Evolutionary conservation across 1,140 invertebrate species (phyloP), one percentile per base, ranked within the genome.

Genomic region (Stegodyphus mimosarum): DNA sequence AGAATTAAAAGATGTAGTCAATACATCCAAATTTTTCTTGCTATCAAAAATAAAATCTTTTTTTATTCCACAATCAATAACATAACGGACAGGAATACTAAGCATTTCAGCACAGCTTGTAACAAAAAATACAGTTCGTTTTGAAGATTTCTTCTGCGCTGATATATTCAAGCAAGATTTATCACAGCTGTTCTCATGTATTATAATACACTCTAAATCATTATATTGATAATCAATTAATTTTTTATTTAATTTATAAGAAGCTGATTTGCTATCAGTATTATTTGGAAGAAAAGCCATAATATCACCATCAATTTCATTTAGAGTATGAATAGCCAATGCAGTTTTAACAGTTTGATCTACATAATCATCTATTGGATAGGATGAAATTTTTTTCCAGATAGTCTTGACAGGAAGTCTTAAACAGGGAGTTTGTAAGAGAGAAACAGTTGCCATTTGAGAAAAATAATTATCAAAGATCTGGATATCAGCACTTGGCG

Each of bases 91-190:
- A 63, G 83, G 51, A 18, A 71, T 66, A 60, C 72, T 18, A 51
- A 78, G 15, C 75, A 78, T 77, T 78, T 78, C 83, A 15, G 53
- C 83, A 77, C 74, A 78, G n/a, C 74, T 60, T 49, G 83, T 77
- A 15, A 53, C 69, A 13, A 86, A 73, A 72, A 78, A 86, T n/a
- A 86, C 11, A 49, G n/a, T 72, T 78, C 75, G 55, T 15, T 77
- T 64, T n/a, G 74, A 71, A 17, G 71, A 63, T 6, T 72, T 9
- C 48, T 72, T 72, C 11, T 48, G 51, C 69, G 33, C 33, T 33
- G 33, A 33, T 3, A 33, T 33, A 33, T 33, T 33, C 33, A 33
- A 33, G 33, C 33, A 33, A 33, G 33, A 1, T 33, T 33, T 33
- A 60, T 69, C 17, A 13, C 33, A 4, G 7, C 72, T 84, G 18